A percentile compares a stretch with the other conserved stretches of the same genome.
Conservation (phyloP, 2,797 vertebrate genomes). For the Phoeniculus purpureus region DNA sequence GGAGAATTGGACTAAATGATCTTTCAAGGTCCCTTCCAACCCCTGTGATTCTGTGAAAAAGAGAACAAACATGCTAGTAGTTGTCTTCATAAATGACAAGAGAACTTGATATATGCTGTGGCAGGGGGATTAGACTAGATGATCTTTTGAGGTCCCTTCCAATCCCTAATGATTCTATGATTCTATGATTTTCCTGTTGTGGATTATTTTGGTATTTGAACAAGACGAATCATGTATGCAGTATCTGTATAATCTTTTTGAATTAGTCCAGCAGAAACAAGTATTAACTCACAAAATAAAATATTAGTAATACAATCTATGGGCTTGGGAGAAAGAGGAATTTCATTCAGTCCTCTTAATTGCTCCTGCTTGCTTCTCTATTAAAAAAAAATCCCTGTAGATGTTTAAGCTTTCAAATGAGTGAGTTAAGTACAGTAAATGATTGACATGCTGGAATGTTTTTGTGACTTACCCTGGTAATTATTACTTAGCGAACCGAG, state of each 20-base stretch:
- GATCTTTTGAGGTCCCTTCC: too few species aligned
- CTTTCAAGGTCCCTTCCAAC: too few species aligned
- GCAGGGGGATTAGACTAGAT: too few species aligned
- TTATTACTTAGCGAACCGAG: slow-evolving; percentile 24
- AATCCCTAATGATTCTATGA: too few species aligned
- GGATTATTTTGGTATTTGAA: slow-evolving; percentile 17
- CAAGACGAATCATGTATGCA: neutral
- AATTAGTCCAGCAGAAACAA: slow-evolving; percentile 21
- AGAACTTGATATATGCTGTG: neutral
- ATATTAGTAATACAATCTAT: neutral
- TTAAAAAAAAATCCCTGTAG: slow-evolving; percentile 11
- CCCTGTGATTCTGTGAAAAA: neutral
- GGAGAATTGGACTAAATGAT: too few species aligned
- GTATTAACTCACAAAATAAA: neutral
- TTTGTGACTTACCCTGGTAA: slow-evolving; percentile 50
- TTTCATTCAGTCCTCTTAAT: slow-evolving; percentile 7
- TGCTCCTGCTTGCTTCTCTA: neutral
- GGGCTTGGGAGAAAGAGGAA: neutral
- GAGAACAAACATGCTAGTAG: neutral
- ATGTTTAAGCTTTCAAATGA: slow-evolving; percentile 56
- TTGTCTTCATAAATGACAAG: neutral
- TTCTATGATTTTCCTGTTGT: neutral
- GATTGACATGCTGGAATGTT: slow-evolving; percentile 38
- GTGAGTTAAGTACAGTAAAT: slow-evolving; percentile 49
- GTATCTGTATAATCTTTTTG: neutral